These are phyloP conservation scores for Epirrhoe tristata DNA, from an alignment of 2,888 invertebrate genomes.

Conservation along the genomic window DNA sequence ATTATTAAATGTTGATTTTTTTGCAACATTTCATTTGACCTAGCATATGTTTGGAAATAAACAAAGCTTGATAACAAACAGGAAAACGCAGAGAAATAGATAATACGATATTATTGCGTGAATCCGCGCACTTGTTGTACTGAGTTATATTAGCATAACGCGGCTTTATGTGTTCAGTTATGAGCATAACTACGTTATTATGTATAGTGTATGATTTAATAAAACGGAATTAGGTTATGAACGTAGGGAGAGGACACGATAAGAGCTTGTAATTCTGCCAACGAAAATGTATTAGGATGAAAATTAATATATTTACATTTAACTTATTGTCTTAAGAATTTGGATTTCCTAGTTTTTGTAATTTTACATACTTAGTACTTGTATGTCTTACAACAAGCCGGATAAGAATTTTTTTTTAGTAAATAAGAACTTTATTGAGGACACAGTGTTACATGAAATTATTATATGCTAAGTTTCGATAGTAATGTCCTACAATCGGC, in stretches of 20 bases:
- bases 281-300: slow-evolving; percentile 11
- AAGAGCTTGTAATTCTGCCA: slow-evolving; percentile 16
- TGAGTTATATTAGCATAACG: slow-evolving; percentile 45
- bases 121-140: slow-evolving; percentile 39
- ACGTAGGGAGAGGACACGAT: slow-evolving; percentile 17
- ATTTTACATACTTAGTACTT: too few relatives aligned
- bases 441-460: too few relatives aligned
- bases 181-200: slow-evolving; percentile 40
- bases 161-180: slow-evolving; percentile 36
- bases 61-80: slow-evolving; percentile 15
- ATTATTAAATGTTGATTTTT: too few relatives aligned
- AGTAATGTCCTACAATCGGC: too few relatives aligned
- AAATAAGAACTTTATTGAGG: too few relatives aligned
- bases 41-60: not conserved
- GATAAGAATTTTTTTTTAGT: too few relatives aligned
- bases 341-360: not conserved
- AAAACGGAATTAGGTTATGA: slow-evolving; percentile 35
- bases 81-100: slow-evolving; percentile 40
- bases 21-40: not conserved
- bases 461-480: too few relatives aligned
- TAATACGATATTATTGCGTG: slow-evolving; percentile 43
- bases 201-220: slow-evolving; percentile 43
- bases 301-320: slow-evolving; percentile 8
- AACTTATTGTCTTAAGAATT: not conserved
- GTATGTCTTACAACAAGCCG: too few relatives aligned